Evolutionary conservation across 2,888 invertebrate genomes (phyloP).

Genomic region (Luperina testacea): DNA sequence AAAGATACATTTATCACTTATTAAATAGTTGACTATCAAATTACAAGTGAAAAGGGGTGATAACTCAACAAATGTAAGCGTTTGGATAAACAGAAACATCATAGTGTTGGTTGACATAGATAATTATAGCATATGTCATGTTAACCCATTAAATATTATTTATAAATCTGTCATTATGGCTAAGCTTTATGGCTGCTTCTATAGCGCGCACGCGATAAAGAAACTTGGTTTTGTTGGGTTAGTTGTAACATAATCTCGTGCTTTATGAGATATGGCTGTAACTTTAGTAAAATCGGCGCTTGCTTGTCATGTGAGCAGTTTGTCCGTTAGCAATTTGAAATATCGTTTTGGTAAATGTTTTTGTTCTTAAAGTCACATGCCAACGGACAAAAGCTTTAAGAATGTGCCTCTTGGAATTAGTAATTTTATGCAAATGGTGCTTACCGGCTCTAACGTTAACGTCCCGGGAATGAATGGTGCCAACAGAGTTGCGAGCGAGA

Average conservation of each 20-base stretch:
- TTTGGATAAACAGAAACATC: constrained; percentile 53
- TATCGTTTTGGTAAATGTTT: constrained; percentile 28
- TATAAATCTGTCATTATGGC: constrained; percentile 62
- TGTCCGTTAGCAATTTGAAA: constrained; percentile 46
- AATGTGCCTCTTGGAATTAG: constrained; percentile 59
- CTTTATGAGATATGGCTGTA: constrained; percentile 41
- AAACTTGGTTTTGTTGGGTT: constrained; percentile 54
- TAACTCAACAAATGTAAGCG: constrained; percentile 61
- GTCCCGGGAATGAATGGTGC: constrained; percentile 97
- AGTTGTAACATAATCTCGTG: constrained; percentile 59
- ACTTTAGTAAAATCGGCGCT: constrained; percentile 28
- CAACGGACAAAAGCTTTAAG: constrained; percentile 52
- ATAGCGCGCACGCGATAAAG: constrained; percentile 30
- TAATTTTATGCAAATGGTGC: constrained; percentile 72
- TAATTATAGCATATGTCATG: constrained; percentile 50
- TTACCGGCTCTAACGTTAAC: constrained; percentile 98
- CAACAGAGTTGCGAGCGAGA: constrained; percentile 96
- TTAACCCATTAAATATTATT: constrained; percentile 59
- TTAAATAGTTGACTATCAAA: constrained; percentile 49
- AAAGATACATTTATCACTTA: constrained; percentile 37
- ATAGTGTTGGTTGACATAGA: constrained; percentile 50
- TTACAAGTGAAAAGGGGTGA: constrained; percentile 48
- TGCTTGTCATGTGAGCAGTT: constrained; percentile 45
- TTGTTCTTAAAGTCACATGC: constrained; percentile 33
- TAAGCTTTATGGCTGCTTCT: constrained; percentile 58